Conservation (phyloP, 2,888 invertebrate species). For the Parascotia fuliginaria region DNA sequence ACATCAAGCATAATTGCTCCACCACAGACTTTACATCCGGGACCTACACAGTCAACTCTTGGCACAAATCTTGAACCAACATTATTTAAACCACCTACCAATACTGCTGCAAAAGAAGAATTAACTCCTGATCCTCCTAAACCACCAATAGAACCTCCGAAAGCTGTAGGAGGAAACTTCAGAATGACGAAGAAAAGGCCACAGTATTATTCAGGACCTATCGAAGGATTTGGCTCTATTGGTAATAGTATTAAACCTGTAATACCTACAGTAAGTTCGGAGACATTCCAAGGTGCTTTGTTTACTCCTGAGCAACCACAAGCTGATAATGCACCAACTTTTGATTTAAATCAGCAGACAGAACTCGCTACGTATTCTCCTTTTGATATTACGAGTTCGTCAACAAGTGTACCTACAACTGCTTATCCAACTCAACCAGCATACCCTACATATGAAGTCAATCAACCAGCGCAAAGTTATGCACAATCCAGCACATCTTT, state of each 20-base stretch:
- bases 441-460: slow-evolving; percentile 19
- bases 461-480: slow-evolving; percentile 34
- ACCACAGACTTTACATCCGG: slow-evolving; percentile 4
- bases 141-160: slow-evolving; percentile 67
- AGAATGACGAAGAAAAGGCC: slow-evolving; percentile 76
- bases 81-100: not conserved
- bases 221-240: slow-evolving; percentile 73
- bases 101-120: not conserved
- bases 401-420: slow-evolving; percentile 1
- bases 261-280: slow-evolving; percentile 53
- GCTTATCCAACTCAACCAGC: slow-evolving; percentile 15
- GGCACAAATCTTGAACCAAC: slow-evolving; percentile 4
- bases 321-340: slow-evolving; percentile 30
- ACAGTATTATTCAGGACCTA: slow-evolving; percentile 81
- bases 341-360: slow-evolving; percentile 46
- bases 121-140: slow-evolving; percentile 50
- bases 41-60: not conserved
- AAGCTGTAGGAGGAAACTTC: slow-evolving; percentile 63
- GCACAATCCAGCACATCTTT: slow-evolving; percentile 64
- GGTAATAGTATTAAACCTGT: slow-evolving; percentile 72
- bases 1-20: not conserved
- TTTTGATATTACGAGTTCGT: slow-evolving; percentile 33
- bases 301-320: slow-evolving; percentile 58
- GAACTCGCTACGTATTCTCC: slow-evolving; percentile 29
- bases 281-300: slow-evolving; percentile 61